phyloP scores from a whole-genome alignment of 2,113 vertebrate species.

The Probosciger aterrimus region DNA sequence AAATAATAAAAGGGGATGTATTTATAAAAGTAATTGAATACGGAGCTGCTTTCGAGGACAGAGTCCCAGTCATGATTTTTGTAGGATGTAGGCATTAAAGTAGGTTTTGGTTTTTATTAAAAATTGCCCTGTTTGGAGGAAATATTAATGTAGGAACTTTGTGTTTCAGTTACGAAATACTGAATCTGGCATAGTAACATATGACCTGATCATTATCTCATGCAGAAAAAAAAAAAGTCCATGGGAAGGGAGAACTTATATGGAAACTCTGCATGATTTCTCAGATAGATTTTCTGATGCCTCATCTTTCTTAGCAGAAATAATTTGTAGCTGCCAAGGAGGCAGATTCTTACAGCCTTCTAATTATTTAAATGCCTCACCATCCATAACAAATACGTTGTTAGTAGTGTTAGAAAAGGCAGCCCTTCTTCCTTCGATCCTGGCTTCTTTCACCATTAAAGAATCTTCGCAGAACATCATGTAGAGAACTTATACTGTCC shows the following conservation, averaged over 20 bases:
- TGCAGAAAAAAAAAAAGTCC: slow-evolving; percentile 31
- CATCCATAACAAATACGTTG: background rate
- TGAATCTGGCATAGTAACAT: slow-evolving; percentile 43
- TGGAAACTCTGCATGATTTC: slow-evolving; percentile 53
- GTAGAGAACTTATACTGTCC: background rate
- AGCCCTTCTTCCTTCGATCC: background rate
- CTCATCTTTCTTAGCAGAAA: slow-evolving; percentile 36
- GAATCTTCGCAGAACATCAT: background rate
- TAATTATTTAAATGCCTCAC: background rate
- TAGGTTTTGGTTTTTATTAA: background rate
- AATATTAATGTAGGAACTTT: slow-evolving; percentile 1
- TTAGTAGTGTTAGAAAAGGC: background rate
- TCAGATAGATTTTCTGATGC: slow-evolving; percentile 36
- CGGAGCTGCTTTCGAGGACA: background rate
- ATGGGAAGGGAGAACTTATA: slow-evolving; percentile 48
- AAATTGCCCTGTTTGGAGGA: background rate
- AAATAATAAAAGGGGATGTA: slow-evolving; percentile 49
- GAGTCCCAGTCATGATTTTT: background rate
- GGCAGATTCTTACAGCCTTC: background rate
- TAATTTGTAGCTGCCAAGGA: slow-evolving; percentile 30
- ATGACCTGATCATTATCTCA: slow-evolving; percentile 28
- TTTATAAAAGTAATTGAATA: slow-evolving; percentile 56
- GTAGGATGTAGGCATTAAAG: background rate
- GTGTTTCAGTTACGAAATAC: slow-evolving; percentile 37
- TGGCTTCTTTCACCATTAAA: background rate